Conservation (phyloP, 2,888 invertebrate genomes). For the Lasioglossum vierecki region DNA sequence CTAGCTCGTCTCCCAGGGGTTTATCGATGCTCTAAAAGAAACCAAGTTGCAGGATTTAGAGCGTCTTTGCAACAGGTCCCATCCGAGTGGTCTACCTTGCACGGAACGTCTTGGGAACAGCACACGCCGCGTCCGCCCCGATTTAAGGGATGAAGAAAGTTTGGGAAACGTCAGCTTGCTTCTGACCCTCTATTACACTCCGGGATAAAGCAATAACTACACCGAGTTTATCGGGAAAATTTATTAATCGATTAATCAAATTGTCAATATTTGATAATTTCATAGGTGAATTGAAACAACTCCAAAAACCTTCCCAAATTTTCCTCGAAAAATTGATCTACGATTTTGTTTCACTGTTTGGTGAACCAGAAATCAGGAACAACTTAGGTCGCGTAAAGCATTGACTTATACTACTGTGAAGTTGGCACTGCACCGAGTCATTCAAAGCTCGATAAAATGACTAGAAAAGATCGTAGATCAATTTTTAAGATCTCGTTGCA, state of each 20-base stretch:
- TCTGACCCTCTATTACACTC: background rate
- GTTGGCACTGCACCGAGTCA: too few species aligned
- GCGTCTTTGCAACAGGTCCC: conserved; percentile 46
- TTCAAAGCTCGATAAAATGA: too few species aligned
- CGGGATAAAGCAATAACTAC: background rate
- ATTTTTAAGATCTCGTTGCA: too few species aligned
- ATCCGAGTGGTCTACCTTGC: background rate
- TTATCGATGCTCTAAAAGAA: conserved; percentile 43
- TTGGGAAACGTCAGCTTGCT: background rate
- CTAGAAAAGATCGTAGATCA: too few species aligned
- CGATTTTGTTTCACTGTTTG: too few species aligned
- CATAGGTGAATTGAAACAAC: too few species aligned
- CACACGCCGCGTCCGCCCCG: background rate
- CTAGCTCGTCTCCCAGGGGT: conserved; percentile 3
- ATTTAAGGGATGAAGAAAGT: background rate
- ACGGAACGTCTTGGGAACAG: background rate
- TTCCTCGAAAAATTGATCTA: too few species aligned
- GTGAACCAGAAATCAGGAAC: too few species aligned
- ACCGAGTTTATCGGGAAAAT: background rate
- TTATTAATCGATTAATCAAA: background rate
- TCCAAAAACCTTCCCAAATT: too few species aligned
- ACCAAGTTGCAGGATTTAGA: conserved; percentile 8
- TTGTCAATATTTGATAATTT: too few species aligned
- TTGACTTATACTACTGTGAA: too few species aligned
- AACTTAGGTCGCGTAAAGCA: too few species aligned